Evolutionary conservation across 1,140 invertebrate genomes (phyloP).

Genomic region (Dendroctonus valens): DNA sequence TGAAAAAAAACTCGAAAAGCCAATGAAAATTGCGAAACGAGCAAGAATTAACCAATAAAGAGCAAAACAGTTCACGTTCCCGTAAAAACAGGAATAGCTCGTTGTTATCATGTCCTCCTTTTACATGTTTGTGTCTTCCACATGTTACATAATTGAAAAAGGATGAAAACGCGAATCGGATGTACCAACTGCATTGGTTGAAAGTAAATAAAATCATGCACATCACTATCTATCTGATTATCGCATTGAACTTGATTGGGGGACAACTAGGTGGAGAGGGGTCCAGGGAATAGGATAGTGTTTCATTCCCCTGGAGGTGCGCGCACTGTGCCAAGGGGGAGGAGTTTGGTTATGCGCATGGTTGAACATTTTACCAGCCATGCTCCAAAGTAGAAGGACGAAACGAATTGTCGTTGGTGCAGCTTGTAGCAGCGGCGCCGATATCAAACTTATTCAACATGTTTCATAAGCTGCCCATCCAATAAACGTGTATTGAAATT

Average conservation of each 20-base stretch:
- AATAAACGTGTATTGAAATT: too few species aligned
- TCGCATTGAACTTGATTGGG: slow-evolving; percentile 23
- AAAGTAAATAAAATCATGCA: slow-evolving; percentile 12
- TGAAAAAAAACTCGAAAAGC: too few species aligned
- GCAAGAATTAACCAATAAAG: too few species aligned
- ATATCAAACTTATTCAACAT: background rate
- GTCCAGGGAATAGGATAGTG: slow-evolving; percentile 4
- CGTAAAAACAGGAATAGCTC: too few species aligned
- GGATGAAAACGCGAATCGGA: too few species aligned
- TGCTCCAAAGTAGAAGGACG: slow-evolving; percentile 14
- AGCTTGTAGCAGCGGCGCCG: slow-evolving; percentile 12
- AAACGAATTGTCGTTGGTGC: slow-evolving; percentile 19
- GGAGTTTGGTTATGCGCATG: slow-evolving; percentile 14
- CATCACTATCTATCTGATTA: slow-evolving; percentile 29
- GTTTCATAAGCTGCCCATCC: too few species aligned
- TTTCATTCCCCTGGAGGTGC: slow-evolving; percentile 10
- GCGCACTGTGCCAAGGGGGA: slow-evolving; percentile 6
- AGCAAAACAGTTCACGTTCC: too few species aligned
- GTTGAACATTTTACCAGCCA: slow-evolving; percentile 12
- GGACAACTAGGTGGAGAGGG: background rate
- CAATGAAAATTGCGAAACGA: too few species aligned
- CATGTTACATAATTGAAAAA: too few species aligned
- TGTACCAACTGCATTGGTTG: slow-evolving; percentile 1
- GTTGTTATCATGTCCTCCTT: background rate
- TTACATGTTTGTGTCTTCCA: background rate